Conservation (phyloP, 2,113 vertebrate genomes). For the Pangasianodon gigas region DNA sequence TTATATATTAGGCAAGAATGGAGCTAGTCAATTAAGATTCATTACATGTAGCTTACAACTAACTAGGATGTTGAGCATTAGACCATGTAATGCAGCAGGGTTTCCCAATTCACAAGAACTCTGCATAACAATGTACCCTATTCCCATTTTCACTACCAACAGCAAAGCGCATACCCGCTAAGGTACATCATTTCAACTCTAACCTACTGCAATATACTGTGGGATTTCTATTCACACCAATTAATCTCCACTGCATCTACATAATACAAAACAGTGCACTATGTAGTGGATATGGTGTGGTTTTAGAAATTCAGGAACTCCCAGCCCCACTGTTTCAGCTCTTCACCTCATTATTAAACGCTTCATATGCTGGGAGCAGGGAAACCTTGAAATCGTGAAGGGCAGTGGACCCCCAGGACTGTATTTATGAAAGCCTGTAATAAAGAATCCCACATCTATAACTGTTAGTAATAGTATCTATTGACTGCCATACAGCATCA, state of each 20-base stretch:
- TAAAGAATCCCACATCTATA: neutral
- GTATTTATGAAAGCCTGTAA: neutral
- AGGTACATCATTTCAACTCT: neutral
- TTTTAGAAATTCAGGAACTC: neutral
- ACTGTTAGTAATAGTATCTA: neutral
- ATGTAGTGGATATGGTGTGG: neutral
- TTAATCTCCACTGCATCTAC: neutral
- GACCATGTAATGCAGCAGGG: neutral
- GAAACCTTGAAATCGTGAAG: neutral
- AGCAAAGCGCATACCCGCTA: neutral
- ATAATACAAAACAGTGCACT: neutral
- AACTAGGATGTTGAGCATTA: too few relatives aligned
- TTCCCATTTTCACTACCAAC: neutral
- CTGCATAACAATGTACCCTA: too few relatives aligned
- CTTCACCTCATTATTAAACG: neutral
- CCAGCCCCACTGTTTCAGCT: neutral
- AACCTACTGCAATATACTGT: neutral
- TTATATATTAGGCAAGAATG: neutral
- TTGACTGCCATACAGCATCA: constrained; percentile 2
- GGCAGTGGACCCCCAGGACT: neutral
- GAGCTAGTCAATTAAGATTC: neutral
- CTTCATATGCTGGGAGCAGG: neutral
- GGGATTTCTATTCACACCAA: neutral
- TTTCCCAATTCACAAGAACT: neutral
- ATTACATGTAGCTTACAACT: neutral